Evolutionary conservation across 1,140 invertebrate species (phyloP).

Genomic region (Drosophila cardini): DNA sequence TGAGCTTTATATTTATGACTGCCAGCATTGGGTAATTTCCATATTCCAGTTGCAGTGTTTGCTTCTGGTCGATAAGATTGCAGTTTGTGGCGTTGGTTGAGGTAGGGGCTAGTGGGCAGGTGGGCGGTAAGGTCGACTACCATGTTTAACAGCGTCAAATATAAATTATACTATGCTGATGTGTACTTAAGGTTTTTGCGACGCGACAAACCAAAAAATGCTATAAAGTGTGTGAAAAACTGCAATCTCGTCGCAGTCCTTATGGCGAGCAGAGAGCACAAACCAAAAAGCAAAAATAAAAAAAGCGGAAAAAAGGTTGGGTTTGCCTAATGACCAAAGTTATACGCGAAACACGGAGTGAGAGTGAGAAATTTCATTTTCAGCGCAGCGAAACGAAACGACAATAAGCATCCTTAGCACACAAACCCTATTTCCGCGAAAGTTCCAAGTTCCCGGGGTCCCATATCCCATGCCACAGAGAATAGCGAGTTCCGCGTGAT

Average conservation of each 20-base stretch:
- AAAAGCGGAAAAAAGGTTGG: constrained; percentile 21
- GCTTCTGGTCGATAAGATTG: constrained; percentile 54
- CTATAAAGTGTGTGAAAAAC: constrained; percentile 45
- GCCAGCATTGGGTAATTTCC: constrained; percentile 54
- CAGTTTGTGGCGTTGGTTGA: not conserved
- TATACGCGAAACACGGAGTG: constrained; percentile 8
- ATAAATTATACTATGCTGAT: constrained; percentile 74
- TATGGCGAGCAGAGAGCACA: not conserved
- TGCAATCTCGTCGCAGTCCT: constrained; percentile 49
- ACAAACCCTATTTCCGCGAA: constrained; percentile 40
- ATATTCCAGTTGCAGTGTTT: constrained; percentile 41
- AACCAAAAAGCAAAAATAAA: constrained; percentile 10
- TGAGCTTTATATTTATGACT: constrained; percentile 55
- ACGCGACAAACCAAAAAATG: constrained; percentile 50
- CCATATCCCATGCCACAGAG: no score
- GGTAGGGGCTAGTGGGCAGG: no score
- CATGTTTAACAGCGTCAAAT: constrained; percentile 40
- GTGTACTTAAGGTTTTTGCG: constrained; percentile 61
- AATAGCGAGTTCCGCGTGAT: constrained; percentile 52
- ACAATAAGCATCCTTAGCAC: constrained; percentile 31
- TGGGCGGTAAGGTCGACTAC: not conserved
- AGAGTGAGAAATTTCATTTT: constrained; percentile 58
- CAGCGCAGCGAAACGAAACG: constrained; percentile 24
- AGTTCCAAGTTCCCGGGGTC: constrained; percentile 22
- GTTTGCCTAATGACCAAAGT: constrained; percentile 69